These are phyloP conservation scores for Petrocephalus sullivani DNA, from an alignment of 2,797 vertebrate genomes.

Conservation along the genomic window DNA sequence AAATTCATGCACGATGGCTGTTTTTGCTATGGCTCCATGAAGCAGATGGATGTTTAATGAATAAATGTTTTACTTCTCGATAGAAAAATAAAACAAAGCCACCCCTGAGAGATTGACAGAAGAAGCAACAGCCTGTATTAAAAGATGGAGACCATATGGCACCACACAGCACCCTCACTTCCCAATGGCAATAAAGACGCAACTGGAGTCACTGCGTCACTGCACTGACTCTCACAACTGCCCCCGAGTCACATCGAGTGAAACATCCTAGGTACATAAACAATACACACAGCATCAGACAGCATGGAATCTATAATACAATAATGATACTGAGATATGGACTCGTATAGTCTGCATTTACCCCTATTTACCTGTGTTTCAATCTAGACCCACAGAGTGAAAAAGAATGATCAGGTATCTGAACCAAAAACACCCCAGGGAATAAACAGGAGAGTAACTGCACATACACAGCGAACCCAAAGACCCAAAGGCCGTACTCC, in stretches of 20 bases:
- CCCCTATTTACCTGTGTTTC: not conserved
- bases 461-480: not conserved
- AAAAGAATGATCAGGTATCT: not conserved
- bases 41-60: not conserved
- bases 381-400: not conserved
- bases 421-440: not conserved
- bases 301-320: not conserved
- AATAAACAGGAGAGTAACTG: not conserved
- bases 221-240: not conserved
- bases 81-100: not conserved
- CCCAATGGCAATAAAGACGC: not conserved
- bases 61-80: not conserved
- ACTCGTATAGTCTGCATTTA: not conserved
- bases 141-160: not conserved
- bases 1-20: not conserved
- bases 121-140: not conserved
- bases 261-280: not conserved
- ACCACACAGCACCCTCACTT: not conserved
- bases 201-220: not conserved
- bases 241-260: not conserved
- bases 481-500: not conserved
- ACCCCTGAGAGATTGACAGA: not conserved
- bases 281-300: not conserved
- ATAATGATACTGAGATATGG: not conserved
- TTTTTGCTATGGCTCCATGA: not conserved